Evolutionary conservation across 2,797 vertebrate genomes (phyloP).

Genomic region (Spatula clypeata): DNA sequence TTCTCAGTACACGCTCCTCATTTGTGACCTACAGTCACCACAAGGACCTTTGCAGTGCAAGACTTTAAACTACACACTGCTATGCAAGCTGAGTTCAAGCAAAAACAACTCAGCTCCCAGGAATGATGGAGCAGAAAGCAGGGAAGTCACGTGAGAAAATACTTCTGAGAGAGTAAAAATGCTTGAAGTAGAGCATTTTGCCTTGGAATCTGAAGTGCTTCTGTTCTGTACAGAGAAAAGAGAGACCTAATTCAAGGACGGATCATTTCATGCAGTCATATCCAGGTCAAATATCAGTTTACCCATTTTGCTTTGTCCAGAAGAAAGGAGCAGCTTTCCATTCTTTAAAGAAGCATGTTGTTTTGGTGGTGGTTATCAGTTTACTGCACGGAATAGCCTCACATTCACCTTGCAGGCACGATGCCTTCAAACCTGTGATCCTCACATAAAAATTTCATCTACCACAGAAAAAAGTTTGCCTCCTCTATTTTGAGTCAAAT

Average conservation of each 20-base stretch:
- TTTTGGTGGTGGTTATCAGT: neutral
- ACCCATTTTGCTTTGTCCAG: neutral
- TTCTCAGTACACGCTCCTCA: neutral
- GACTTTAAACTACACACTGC: neutral
- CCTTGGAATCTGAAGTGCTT: neutral
- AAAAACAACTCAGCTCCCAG: neutral
- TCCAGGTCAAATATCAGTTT: neutral
- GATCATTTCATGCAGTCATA: neutral
- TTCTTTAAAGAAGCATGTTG: accelerated
- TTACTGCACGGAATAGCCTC: accelerated
- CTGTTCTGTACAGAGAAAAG: neutral
- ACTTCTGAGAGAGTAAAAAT: neutral
- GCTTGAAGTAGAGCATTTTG: neutral
- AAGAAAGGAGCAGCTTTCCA: neutral
- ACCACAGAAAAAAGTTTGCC: neutral
- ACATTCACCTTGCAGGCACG: accelerated
- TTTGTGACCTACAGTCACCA: neutral
- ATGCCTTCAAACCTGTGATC: neutral
- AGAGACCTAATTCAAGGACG: neutral
- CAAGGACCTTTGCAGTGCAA: neutral
- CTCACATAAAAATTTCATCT: neutral
- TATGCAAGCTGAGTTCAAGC: accelerated
- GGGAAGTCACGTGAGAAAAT: neutral
- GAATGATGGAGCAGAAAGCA: neutral
- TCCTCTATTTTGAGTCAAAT: neutral